Evolutionary conservation across 1,140 invertebrate genomes (phyloP), one percentile per base, ranked within the genome.

Genomic region (Cyclargus thomasi): DNA sequence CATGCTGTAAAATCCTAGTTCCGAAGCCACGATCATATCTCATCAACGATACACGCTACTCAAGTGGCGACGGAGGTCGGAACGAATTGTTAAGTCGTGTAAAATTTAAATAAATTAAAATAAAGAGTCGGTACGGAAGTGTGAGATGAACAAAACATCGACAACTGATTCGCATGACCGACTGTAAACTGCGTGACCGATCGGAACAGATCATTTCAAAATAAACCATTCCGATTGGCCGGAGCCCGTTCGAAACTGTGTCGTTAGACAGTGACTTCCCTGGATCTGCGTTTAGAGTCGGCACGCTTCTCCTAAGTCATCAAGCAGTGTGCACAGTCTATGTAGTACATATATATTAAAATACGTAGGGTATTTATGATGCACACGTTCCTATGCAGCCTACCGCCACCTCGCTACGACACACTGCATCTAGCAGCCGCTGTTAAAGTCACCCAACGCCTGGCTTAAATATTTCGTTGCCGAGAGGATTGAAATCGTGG

Each of bases 251-350:
- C 29, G 29, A 7, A 2, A 8, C 4, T 29, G 8, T 29, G 29
- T 29, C 1, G 14, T 47, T 47, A 1, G 39, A 16, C 39, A 16
- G 14, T 8, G 39, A 11, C 20, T 59, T 18, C 17, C 17, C n/a
- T 18, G 1, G n/a, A 7, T 57, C 18, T 18, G 55, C 67, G 70
- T 53, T 64, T 63, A 67, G 57, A 65, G 64, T 67, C 69, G 69
- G 53, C 75, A 36, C 47, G 53, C 66, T 36, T 68, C 72, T 73
- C 73, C 75, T 76, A 75, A 76, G 76, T 80, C 73, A 72, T 73
- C 75, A 82, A 83, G 78, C 76, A 76, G 65, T 80, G 81, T 83
- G 81, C 79, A 75, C 62, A 73, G 73, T 80, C 77, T 80, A 80
- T 79, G 74, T 82, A 81, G 70, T 75, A 83, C 72, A 76, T 72